These are phyloP conservation scores for Tipula confusa DNA, from an alignment of 2,888 invertebrate genomes.

Conservation along the genomic window DNA sequence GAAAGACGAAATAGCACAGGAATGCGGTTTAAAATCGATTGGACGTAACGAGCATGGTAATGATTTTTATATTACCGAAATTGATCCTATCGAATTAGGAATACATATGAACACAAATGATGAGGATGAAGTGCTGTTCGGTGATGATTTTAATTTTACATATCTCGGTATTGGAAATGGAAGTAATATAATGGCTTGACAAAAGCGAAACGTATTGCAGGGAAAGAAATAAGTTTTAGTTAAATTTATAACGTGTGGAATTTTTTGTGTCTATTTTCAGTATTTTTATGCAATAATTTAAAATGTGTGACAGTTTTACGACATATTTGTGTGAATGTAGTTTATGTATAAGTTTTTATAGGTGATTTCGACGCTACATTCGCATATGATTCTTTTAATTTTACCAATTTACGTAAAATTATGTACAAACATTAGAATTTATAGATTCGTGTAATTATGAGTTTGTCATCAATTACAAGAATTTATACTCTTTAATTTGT, in stretches of 20 bases:
- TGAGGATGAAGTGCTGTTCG: constrained; percentile 48
- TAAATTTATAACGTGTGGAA: background rate
- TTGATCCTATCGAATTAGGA: constrained; percentile 50
- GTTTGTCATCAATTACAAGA: too few relatives aligned
- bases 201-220: constrained; percentile 32
- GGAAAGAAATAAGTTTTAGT: background rate
- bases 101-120: constrained; percentile 45
- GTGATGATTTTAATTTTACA: constrained; percentile 50
- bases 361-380: too few relatives aligned
- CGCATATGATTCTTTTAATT: too few relatives aligned
- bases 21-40: constrained; percentile 64
- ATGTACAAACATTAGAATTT: too few relatives aligned
- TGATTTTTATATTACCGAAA: constrained; percentile 47
- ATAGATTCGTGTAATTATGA: too few relatives aligned
- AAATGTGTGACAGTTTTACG: background rate
- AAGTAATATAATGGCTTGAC: constrained; percentile 50
- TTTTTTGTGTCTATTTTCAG: background rate
- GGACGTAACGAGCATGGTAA: constrained; percentile 38
- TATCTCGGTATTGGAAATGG: constrained; percentile 48
- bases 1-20: constrained; percentile 72
- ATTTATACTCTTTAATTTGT: too few relatives aligned
- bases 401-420: too few relatives aligned
- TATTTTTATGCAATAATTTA: background rate
- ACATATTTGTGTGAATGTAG: background rate
- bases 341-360: too few relatives aligned